These are phyloP conservation scores for Euschistus heros DNA, from an alignment of 1,140 invertebrate genomes.

Conservation along the genomic window DNA sequence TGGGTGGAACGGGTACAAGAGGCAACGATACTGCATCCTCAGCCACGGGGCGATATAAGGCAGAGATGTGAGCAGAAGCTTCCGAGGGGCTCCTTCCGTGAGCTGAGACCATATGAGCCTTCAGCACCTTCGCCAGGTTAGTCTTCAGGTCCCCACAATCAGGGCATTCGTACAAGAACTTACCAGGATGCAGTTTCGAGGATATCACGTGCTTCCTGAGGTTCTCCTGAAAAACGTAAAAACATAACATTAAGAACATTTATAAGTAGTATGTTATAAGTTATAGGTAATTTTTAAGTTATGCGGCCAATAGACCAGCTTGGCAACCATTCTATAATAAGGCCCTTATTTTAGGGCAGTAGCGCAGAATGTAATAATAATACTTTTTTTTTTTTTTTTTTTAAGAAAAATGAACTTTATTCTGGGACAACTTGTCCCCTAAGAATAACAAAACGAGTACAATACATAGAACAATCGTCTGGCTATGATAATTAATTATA, in stretches of 20 bases:
- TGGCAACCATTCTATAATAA: too few species aligned
- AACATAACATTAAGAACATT: too few species aligned
- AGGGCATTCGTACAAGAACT: slow-evolving; percentile 63
- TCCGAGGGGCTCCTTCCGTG: slow-evolving; percentile 43
- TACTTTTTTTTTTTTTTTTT: too few species aligned
- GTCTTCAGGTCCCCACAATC: slow-evolving; percentile 38
- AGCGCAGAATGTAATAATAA: too few species aligned
- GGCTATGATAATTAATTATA: too few species aligned
- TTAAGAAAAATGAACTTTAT: too few species aligned
- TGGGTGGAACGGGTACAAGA: not conserved
- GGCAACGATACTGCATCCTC: slow-evolving; percentile 20
- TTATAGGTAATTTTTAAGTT: too few species aligned
- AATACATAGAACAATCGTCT: too few species aligned
- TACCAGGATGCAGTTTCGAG: slow-evolving; percentile 64
- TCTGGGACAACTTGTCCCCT: too few species aligned
- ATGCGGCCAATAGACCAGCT: too few species aligned
- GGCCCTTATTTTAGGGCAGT: too few species aligned
- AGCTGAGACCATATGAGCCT: slow-evolving; percentile 46
- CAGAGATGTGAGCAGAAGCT: slow-evolving; percentile 38
- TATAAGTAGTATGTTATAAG: not conserved
- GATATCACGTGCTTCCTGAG: slow-evolving; percentile 72
- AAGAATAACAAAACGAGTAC: too few species aligned
- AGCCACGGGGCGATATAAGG: slow-evolving; percentile 37
- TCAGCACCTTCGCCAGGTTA: slow-evolving; percentile 56
- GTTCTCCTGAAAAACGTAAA: slow-evolving; percentile 54